Conservation (phyloP, 2,888 invertebrate species). For the Palloptera scutellata region DNA sequence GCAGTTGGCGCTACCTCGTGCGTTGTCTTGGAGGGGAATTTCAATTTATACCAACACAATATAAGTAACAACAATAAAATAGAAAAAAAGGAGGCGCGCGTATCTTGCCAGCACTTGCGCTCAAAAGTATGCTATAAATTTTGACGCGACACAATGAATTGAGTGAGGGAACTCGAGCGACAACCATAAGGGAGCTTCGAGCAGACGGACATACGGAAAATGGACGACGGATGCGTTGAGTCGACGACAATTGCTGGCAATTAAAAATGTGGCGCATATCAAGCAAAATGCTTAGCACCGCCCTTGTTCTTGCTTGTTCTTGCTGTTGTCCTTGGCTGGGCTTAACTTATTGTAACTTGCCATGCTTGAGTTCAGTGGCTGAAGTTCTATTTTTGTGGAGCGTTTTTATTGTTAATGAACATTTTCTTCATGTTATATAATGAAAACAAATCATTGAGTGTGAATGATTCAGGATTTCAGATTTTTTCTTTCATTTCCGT, state of each 20-base stretch:
- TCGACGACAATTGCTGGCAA: constrained; percentile 54
- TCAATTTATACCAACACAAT: background rate
- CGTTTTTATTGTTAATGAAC: constrained; percentile 56
- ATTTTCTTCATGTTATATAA: constrained; percentile 48
- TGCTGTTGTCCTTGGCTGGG: background rate
- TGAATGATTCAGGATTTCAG: constrained; percentile 58
- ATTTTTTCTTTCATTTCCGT: constrained; percentile 49
- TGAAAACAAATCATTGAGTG: constrained; percentile 59
- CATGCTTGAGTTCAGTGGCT: background rate
- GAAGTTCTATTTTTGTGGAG: too few species aligned
- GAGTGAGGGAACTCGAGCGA: background rate
- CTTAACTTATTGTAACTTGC: background rate
- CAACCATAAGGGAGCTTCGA: constrained; percentile 15
- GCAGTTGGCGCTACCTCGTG: constrained; percentile 11
- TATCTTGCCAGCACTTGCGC: constrained; percentile 54
- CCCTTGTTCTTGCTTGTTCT: constrained; percentile 8
- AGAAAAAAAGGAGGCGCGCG: constrained; percentile 42
- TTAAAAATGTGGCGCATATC: constrained; percentile 54
- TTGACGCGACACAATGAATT: constrained; percentile 38
- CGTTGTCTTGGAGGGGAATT: constrained; percentile 2
- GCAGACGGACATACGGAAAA: background rate
- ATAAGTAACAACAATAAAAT: background rate
- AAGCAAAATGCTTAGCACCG: background rate
- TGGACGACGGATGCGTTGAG: constrained; percentile 36
- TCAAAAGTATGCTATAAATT: constrained; percentile 57